These are phyloP conservation scores for Struthio camelus DNA, from an alignment of 2,113 vertebrate species.

Conservation along the genomic window DNA sequence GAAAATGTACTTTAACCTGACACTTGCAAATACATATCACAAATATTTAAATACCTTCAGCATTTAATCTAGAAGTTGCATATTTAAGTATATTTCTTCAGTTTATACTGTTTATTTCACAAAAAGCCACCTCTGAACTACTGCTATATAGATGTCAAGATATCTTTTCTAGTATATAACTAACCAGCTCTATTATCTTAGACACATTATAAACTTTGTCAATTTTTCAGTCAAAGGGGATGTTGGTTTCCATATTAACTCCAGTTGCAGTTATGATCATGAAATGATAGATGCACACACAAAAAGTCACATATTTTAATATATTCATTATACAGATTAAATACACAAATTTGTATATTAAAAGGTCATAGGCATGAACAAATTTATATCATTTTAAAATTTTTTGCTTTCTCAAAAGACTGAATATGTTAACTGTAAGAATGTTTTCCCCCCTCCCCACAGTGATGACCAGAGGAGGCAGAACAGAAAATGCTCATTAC, in stretches of 20 bases:
- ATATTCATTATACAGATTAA: neutral
- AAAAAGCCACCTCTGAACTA: neutral
- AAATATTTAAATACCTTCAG: neutral
- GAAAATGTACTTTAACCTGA: neutral
- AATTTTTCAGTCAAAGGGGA: neutral
- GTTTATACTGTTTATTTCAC: neutral
- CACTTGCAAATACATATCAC: neutral
- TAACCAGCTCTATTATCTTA: neutral
- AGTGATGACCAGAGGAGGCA: neutral
- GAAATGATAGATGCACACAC: neutral
- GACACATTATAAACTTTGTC: neutral
- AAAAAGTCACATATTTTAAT: neutral
- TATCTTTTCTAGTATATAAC: neutral
- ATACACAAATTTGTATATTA: neutral
- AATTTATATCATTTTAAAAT: neutral
- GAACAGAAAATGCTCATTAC: neutral
- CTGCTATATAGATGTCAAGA: neutral
- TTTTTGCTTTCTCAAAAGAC: neutral
- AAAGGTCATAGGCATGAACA: neutral
- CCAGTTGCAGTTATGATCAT: neutral
- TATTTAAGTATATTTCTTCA: neutral
- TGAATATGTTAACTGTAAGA: neutral
- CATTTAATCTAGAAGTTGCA: neutral
- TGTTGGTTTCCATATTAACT: neutral
- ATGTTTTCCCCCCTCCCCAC: neutral